Percentiles rank a stretch among this genome's conserved stretches.
phyloP scores from a whole-genome alignment of 92 coral and sea anemone species.

The Epizoanthus illoricatus region DNA sequence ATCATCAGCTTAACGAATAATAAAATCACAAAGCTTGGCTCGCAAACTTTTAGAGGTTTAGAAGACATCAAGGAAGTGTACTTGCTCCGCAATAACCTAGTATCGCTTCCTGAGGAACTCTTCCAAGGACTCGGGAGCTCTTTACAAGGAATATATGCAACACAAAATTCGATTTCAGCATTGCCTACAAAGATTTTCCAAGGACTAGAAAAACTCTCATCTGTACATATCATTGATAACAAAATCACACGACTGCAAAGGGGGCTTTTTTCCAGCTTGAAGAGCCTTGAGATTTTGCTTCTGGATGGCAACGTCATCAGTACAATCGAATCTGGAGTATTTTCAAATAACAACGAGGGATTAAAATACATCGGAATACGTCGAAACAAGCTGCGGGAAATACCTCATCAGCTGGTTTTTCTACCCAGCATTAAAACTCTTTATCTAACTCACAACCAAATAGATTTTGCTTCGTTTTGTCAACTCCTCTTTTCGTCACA shows the following conservation, averaged over 20 bases:
- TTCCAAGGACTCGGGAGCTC: constrained; percentile 2
- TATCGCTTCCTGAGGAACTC: background rate
- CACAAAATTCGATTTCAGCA: constrained; percentile 33
- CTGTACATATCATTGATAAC: constrained; percentile 47
- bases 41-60: background rate
- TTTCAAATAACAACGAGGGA: constrained; percentile 54
- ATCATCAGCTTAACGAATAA: background rate
- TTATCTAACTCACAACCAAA: background rate
- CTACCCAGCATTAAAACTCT: background rate
- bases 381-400: constrained; percentile 38
- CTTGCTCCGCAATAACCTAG: background rate
- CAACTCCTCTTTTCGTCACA: background rate
- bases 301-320: constrained; percentile 53
- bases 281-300: constrained; percentile 40
- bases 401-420: constrained; percentile 29
- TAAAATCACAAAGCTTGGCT: constrained; percentile 14
- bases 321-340: constrained; percentile 41
- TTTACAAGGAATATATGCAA: background rate
- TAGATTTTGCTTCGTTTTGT: background rate
- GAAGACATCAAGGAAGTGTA: constrained; percentile 8
- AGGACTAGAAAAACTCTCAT: constrained; percentile 39
- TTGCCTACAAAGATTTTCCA: constrained; percentile 46
- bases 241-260: constrained; percentile 34
- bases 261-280: constrained; percentile 41
- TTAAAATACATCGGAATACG: constrained; percentile 24